phyloP scores from a whole-genome alignment of 1,140 invertebrate species.

The Drosophila asahinai region DNA sequence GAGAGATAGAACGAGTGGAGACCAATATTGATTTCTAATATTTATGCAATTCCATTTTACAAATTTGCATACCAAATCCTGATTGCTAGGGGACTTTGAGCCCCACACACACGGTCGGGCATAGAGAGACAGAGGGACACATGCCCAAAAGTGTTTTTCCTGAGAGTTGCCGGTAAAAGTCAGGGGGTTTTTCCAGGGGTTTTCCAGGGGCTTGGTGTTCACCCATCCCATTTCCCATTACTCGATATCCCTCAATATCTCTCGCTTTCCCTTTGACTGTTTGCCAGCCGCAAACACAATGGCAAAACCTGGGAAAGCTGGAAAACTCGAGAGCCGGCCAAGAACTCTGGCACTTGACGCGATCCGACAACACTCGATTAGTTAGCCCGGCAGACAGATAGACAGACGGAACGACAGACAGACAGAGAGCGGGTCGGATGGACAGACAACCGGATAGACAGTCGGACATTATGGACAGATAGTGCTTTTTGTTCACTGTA shows the following conservation, averaged over 20 bases:
- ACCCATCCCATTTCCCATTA: conserved; percentile 2
- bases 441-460: conserved; percentile 45
- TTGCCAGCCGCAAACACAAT: conserved; percentile 56
- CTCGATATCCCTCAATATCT: conserved; percentile 16
- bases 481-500: conserved; percentile 78
- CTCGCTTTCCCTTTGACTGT: conserved; percentile 42
- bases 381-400: conserved; percentile 48
- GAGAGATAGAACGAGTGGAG: conserved; percentile 9
- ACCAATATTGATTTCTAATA: conserved; percentile 82
- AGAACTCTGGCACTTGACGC: conserved; percentile 72
- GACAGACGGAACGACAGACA: background rate
- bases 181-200: conserved; percentile 26
- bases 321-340: conserved; percentile 10
- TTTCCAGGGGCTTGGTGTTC: background rate
- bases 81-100: conserved; percentile 80
- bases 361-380: conserved; percentile 79
- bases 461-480: conserved; percentile 71
- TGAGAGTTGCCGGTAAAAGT: conserved; percentile 56
- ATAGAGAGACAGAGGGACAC: background rate
- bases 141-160: conserved; percentile 22
- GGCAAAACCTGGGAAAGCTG: conserved; percentile 20
- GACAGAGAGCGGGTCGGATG: background rate
- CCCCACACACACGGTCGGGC: background rate
- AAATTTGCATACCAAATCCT: conserved; percentile 82
- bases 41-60: conserved; percentile 82